A percentile compares a stretch with the other conserved stretches of the same genome.
Evolutionary conservation across 2,797 vertebrate species (phyloP).

Genomic region (Etheostoma perlongum): DNA sequence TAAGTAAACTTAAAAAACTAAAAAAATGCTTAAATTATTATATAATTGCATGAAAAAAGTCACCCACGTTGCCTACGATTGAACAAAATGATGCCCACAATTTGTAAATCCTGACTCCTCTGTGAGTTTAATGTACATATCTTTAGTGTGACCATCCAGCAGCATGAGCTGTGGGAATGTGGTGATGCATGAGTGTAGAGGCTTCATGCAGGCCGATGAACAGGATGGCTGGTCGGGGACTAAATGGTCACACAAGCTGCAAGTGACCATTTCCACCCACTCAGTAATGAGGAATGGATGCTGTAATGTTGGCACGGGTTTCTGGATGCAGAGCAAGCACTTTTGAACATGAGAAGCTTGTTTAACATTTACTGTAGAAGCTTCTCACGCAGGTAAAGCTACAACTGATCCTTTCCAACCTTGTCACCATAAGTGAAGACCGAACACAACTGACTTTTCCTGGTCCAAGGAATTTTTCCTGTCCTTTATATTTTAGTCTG

Average conservation of each 20-base stretch:
- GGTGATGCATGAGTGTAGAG: constrained; percentile 37
- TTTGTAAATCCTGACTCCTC: constrained; percentile 8
- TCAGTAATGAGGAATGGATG: constrained; percentile 63
- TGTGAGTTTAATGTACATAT: neutral
- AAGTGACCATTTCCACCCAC: constrained; percentile 60
- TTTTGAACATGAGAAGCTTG: constrained; percentile 47
- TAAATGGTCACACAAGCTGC: constrained; percentile 61
- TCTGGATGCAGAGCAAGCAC: constrained; percentile 35
- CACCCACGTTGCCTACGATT: neutral
- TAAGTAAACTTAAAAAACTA: neutral
- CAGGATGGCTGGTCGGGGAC: constrained; percentile 58
- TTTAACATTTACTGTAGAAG: constrained; percentile 25
- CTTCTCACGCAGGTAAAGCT: constrained; percentile 17
- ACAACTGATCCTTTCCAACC: constrained; percentile 17
- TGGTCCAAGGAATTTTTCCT: constrained; percentile 44
- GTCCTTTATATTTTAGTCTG: constrained; percentile 53
- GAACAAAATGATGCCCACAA: neutral
- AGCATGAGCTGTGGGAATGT: constrained; percentile 17
- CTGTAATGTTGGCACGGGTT: constrained; percentile 45
- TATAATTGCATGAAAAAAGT: neutral
- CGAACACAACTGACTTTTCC: constrained; percentile 34
- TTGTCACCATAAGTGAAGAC: constrained; percentile 14
- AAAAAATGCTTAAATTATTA: neutral
- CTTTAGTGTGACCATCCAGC: constrained; percentile 2
- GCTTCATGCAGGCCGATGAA: constrained; percentile 41